Percentiles rank a stretch among this genome's conserved stretches.
Evolutionary conservation across 2,113 vertebrate species (phyloP).

Genomic region (Silurus glanis): DNA sequence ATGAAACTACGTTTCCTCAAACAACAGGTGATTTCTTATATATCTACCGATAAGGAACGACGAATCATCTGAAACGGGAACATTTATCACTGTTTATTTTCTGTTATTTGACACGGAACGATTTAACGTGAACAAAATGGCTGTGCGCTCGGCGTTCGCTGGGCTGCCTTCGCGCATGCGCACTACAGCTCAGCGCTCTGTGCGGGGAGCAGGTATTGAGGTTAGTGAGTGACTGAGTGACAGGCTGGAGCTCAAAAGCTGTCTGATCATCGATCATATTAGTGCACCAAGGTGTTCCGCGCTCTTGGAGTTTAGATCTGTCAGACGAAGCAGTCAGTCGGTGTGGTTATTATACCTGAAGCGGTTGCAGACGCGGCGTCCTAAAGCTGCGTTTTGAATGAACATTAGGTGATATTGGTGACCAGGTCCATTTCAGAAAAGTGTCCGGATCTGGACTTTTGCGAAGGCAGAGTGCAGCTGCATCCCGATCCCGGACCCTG

Average conservation of each 20-base stretch:
- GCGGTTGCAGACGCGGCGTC: background rate
- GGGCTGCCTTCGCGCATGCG: constrained; percentile 70
- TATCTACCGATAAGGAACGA: background rate
- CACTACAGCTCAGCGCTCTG: constrained; percentile 69
- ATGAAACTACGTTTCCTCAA: background rate
- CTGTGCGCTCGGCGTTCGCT: constrained; percentile 41
- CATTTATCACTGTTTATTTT: background rate
- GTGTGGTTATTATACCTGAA: background rate
- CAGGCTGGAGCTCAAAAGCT: constrained; percentile 56
- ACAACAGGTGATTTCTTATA: background rate
- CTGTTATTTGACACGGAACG: constrained; percentile 21
- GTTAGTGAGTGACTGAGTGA: constrained; percentile 44
- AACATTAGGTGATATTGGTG: background rate
- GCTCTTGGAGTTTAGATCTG: constrained; percentile 14
- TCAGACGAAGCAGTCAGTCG: constrained; percentile 6
- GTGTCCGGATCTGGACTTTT: constrained; percentile 1
- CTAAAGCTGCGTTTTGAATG: constrained; percentile 27
- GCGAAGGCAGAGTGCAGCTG: constrained; percentile 11
- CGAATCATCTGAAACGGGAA: background rate
- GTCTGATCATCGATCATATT: constrained; percentile 56
- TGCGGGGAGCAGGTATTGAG: constrained; percentile 65
- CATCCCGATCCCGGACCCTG: constrained; percentile 21
- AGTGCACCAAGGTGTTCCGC: constrained; percentile 48
- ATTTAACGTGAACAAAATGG: constrained; percentile 63
- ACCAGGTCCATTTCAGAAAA: constrained; percentile 4